phyloP scores from a whole-genome alignment of 2,797 vertebrate genomes.

The Danio jaintianensis region DNA sequence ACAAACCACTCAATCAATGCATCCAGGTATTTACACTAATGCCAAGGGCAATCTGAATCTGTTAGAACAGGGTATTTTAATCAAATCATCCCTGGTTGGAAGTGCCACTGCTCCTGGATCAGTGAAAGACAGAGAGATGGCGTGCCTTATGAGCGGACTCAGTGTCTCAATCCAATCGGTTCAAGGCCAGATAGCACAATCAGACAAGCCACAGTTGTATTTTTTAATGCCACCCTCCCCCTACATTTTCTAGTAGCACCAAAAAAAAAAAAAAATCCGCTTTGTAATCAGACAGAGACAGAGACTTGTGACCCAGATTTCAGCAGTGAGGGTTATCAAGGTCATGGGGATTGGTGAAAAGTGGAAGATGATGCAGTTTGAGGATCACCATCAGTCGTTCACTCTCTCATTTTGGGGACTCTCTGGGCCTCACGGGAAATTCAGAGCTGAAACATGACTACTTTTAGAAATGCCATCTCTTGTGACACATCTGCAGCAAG shows the following conservation, averaged over 20 bases:
- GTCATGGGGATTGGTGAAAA: constrained; percentile 51
- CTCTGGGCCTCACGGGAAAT: constrained; percentile 57
- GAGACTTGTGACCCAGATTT: constrained; percentile 80
- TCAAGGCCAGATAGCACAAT: constrained; percentile 51
- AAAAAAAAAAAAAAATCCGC: constrained; percentile 71
- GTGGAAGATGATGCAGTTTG: constrained; percentile 52
- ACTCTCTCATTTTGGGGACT: background rate
- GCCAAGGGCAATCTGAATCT: constrained; percentile 63
- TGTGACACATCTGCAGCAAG: constrained; percentile 7
- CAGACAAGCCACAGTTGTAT: constrained; percentile 57
- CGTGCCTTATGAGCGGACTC: constrained; percentile 42
- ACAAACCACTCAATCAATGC: constrained; percentile 75
- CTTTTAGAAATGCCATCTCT: constrained; percentile 59
- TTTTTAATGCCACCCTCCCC: constrained; percentile 70
- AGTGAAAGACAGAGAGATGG: background rate
- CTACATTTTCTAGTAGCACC: constrained; percentile 58
- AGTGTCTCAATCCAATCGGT: constrained; percentile 62
- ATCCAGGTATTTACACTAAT: constrained; percentile 73
- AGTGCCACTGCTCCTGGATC: background rate
- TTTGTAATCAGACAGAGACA: constrained; percentile 79
- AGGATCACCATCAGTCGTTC: constrained; percentile 18
- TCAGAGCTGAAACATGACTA: constrained; percentile 64
- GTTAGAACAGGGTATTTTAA: constrained; percentile 61
- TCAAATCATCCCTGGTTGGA: constrained; percentile 39
- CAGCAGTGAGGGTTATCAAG: constrained; percentile 64